A percentile compares a stretch with the other conserved stretches of the same genome.
phyloP scores from a whole-genome alignment of 30 jellyfish, hydroid and myxozoan species.

The Pelagia noctiluca region DNA sequence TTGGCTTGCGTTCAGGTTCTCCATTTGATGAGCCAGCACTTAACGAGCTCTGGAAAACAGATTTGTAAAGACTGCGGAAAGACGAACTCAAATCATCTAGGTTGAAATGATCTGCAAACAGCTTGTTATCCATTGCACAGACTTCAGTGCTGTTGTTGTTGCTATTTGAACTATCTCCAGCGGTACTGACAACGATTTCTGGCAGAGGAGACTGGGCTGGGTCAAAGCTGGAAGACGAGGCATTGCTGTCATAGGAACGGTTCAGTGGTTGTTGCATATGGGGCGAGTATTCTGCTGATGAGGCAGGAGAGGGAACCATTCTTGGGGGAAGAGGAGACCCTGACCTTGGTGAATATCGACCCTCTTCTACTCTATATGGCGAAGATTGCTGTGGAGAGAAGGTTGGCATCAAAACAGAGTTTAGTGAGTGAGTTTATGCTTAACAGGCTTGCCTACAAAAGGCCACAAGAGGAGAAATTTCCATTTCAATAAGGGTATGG shows the following conservation, averaged over 20 bases:
- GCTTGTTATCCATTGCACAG: constrained; percentile 59
- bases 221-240: constrained; percentile 80
- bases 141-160: constrained; percentile 22
- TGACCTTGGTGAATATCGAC: constrained; percentile 62
- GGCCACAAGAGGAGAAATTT: constrained; percentile 2
- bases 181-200: constrained; percentile 63
- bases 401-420: not conserved
- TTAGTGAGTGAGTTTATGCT: not conserved
- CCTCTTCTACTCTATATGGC: constrained; percentile 82
- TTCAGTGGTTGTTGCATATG: constrained; percentile 44
- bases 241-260: constrained; percentile 65
- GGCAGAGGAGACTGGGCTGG: constrained; percentile 88
- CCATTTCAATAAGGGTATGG: too few relatives aligned
- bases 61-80: constrained; percentile 85
- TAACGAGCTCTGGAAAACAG: constrained; percentile 82
- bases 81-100: constrained; percentile 96
- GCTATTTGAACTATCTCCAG: constrained; percentile 3
- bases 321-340: constrained; percentile 64
- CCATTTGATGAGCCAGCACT: constrained; percentile 30
- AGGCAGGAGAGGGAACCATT: constrained; percentile 59
- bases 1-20: constrained; percentile 24
- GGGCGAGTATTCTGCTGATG: constrained; percentile 62
- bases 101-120: constrained; percentile 80
- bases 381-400: constrained; percentile 81
- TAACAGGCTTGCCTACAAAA: not conserved